Conservation (phyloP, 2,797 vertebrate species). For the Lepilemur septentrionalis region DNA sequence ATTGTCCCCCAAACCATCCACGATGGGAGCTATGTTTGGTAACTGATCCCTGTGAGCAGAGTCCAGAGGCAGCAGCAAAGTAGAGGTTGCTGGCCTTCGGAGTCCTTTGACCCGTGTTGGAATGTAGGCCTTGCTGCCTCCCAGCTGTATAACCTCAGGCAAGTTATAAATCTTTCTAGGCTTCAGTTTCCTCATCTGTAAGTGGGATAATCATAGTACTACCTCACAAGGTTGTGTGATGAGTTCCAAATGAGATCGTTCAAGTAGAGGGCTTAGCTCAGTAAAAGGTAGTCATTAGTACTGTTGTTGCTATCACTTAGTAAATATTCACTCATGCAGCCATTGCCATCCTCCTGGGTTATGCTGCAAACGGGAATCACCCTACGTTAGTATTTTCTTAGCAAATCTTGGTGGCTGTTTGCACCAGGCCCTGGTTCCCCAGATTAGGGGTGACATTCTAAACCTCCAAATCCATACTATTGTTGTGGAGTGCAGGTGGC, state of each 20-base stretch:
- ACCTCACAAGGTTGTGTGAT: not conserved
- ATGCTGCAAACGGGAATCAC: not conserved
- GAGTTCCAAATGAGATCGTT: not conserved
- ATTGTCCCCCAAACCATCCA: not conserved
- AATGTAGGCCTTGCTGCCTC: not conserved
- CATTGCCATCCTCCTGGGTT: not conserved
- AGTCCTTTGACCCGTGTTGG: not conserved
- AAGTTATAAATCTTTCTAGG: not conserved
- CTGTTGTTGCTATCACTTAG: not conserved
- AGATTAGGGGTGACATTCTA: not conserved
- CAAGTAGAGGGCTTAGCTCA: not conserved
- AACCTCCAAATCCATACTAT: not conserved
- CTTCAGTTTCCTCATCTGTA: not conserved
- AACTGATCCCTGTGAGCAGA: not conserved
- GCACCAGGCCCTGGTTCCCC: not conserved
- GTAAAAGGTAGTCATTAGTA: not conserved
- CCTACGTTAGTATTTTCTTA: not conserved
- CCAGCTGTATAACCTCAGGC: not conserved
- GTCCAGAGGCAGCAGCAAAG: not conserved
- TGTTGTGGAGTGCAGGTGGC: not conserved
- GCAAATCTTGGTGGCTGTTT: not conserved
- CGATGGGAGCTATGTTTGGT: not conserved
- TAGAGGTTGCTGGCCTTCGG: not conserved
- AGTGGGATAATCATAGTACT: not conserved
- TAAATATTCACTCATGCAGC: not conserved